A percentile compares a stretch with the other conserved stretches of the same genome.
These are phyloP conservation scores for Erpornis zantholeuca DNA, from an alignment of 2,113 vertebrate species.

Conservation along the genomic window DNA sequence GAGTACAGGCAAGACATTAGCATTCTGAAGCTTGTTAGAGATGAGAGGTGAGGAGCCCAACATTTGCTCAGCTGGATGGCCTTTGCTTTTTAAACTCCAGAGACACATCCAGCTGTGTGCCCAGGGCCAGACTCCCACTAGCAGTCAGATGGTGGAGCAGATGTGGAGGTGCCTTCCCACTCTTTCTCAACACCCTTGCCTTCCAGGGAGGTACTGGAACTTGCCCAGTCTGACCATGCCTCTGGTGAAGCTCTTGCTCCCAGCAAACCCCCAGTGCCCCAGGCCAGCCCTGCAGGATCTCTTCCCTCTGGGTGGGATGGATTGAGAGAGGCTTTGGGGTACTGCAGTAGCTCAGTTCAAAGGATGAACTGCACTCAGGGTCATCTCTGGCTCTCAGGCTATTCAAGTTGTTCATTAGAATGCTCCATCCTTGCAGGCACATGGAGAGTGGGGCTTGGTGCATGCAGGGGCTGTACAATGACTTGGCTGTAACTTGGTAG, in stretches of 20 bases:
- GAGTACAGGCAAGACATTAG: neutral
- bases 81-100: neutral
- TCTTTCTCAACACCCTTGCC: neutral
- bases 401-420: rapidly evolving
- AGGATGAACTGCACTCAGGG: neutral
- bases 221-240: neutral
- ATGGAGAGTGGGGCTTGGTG: rapidly evolving
- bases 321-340: neutral
- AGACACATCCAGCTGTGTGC: neutral
- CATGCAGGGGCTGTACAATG: rapidly evolving
- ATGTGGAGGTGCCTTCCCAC: neutral
- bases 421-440: neutral
- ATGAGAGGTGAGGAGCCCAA: neutral
- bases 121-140: neutral
- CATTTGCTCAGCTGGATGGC: neutral
- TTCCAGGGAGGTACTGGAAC: neutral
- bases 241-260: neutral
- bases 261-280: neutral
- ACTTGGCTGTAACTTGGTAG: neutral
- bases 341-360: neutral
- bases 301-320: neutral
- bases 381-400: neutral
- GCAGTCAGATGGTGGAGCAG: neutral
- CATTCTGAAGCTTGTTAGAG: neutral
- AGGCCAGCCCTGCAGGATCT: neutral